A percentile compares a stretch with the other conserved stretches of the same genome.
phyloP scores from a whole-genome alignment of 2,797 vertebrate species.

The Amblyraja radiata region DNA sequence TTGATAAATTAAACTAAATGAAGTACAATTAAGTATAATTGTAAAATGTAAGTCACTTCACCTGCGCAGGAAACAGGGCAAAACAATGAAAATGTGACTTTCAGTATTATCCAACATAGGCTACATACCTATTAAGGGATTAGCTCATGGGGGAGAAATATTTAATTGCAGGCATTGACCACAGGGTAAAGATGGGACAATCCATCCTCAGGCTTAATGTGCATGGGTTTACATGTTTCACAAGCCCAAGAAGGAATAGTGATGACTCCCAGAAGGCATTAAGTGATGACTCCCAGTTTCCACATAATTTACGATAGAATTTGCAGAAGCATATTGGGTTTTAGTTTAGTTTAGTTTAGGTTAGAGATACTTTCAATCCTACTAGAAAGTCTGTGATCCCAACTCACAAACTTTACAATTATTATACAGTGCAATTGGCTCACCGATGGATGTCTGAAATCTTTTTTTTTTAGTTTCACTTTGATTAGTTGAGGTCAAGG shows the following conservation, averaged over 20 bases:
- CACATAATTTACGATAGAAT: background rate
- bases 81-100: background rate
- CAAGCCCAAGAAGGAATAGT: background rate
- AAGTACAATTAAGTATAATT: background rate
- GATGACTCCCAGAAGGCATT: too few relatives aligned
- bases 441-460: background rate
- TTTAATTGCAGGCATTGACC: background rate
- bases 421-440: background rate
- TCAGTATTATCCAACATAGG: background rate
- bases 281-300: background rate
- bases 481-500: too few relatives aligned
- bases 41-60: background rate
- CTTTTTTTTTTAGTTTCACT: too few relatives aligned
- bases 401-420: background rate
- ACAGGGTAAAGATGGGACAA: background rate
- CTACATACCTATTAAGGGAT: background rate
- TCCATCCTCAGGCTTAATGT: background rate
- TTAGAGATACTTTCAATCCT: background rate
- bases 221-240: background rate
- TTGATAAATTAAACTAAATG: background rate
- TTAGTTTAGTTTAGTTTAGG: too few relatives aligned
- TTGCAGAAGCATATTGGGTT: background rate
- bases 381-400: background rate
- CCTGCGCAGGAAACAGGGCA: background rate
- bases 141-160: background rate